These are phyloP conservation scores for Sphenodon punctatus DNA, from an alignment of 2,797 vertebrate genomes.

Conservation along the genomic window DNA sequence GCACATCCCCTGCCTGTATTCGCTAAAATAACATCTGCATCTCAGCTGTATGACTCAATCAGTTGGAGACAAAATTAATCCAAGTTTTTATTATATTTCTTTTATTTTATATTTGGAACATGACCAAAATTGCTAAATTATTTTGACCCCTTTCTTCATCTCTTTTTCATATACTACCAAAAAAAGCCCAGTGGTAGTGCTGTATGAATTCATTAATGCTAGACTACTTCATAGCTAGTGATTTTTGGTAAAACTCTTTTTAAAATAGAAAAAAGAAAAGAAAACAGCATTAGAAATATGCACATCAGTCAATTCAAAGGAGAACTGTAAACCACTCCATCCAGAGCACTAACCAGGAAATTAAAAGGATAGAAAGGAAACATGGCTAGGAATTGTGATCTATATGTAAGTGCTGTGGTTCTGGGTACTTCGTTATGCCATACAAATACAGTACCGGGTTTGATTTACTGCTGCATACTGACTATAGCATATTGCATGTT, in stretches of 20 bases:
- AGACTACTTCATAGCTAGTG: not conserved
- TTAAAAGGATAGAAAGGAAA: not conserved
- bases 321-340: not conserved
- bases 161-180: not conserved
- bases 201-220: not conserved
- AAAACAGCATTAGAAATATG: not conserved
- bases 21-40: not conserved
- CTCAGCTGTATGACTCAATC: not conserved
- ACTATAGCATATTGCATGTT: not conserved
- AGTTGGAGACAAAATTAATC: not conserved
- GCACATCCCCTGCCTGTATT: not conserved
- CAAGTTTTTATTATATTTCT: not conserved
- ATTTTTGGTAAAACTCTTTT: not conserved
- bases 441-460: too few relatives aligned
- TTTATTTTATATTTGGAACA: not conserved
- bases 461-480: too few relatives aligned
- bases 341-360: not conserved
- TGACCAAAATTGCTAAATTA: not conserved
- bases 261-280: not conserved
- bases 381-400: too few relatives aligned
- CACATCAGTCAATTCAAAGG: not conserved
- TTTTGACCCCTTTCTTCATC: not conserved
- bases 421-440: too few relatives aligned
- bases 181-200: not conserved
- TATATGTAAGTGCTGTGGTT: too few relatives aligned